Conservation (phyloP, 2,888 invertebrate genomes). For the Drosophila melanosoma region DNA sequence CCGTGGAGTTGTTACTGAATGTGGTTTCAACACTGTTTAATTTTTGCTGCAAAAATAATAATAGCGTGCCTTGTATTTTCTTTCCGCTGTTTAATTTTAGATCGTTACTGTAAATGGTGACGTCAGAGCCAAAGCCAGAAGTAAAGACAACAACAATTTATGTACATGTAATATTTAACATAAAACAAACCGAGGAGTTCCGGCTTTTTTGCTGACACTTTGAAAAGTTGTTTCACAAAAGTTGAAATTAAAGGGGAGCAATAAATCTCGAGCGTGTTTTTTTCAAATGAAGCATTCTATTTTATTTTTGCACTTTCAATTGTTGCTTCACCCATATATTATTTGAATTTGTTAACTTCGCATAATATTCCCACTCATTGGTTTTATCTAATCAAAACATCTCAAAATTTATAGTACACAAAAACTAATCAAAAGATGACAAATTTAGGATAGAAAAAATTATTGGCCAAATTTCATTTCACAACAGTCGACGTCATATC, state of each 20-base stretch:
- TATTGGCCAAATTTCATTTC: not conserved
- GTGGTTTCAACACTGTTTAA: not conserved
- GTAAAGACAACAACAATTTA: slow-evolving; percentile 15
- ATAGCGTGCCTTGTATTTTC: slow-evolving; percentile 27
- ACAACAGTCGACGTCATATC: not conserved
- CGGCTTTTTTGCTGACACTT: slow-evolving; percentile 17
- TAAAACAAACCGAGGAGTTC: slow-evolving; percentile 10
- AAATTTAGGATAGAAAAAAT: not conserved
- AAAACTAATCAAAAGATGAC: not conserved
- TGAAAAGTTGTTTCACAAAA: slow-evolving; percentile 27
- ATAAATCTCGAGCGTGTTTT: not conserved
- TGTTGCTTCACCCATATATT: not conserved
- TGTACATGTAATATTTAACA: not conserved
- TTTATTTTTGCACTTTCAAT: not conserved
- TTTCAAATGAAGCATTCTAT: not conserved
- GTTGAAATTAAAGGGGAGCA: not conserved
- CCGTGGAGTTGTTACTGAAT: not conserved
- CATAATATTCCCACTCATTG: not conserved
- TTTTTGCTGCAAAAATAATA: not conserved
- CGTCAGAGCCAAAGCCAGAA: slow-evolving; percentile 24
- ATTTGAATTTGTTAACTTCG: not conserved
- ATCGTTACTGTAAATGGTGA: slow-evolving; percentile 4
- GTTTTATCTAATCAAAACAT: not conserved
- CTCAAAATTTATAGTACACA: not conserved
- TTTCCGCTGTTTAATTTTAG: slow-evolving; percentile 23